These are phyloP conservation scores for Chironomus striatipennis DNA, from an alignment of 1,140 invertebrate genomes.

Conservation along the genomic window DNA sequence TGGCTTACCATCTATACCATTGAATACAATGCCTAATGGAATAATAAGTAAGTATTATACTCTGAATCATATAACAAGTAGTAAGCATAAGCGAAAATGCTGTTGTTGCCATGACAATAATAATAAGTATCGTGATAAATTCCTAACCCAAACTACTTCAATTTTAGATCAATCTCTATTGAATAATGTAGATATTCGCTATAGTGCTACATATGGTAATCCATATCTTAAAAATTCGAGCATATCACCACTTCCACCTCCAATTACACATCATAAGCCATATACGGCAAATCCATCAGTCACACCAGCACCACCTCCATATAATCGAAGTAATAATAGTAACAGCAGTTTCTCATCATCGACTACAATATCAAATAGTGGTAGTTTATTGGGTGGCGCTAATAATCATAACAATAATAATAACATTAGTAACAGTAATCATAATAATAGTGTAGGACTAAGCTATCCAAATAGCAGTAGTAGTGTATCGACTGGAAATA, in stretches of 20 bases:
- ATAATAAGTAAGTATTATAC: slow-evolving; percentile 36
- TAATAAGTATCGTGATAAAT: not conserved
- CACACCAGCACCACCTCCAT: slow-evolving; percentile 68
- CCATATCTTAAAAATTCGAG: slow-evolving; percentile 62
- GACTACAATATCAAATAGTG: slow-evolving; percentile 24
- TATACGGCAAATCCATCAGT: slow-evolving; percentile 62
- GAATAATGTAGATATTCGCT: slow-evolving; percentile 64
- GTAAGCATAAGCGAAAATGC: not conserved
- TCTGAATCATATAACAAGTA: slow-evolving; percentile 26
- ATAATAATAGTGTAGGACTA: slow-evolving; percentile 23
- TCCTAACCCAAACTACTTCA: slow-evolving; percentile 19
- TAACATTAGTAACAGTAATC: not conserved
- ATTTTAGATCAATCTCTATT: slow-evolving; percentile 42
- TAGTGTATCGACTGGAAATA: slow-evolving; percentile 27
- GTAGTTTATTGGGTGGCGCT: not conserved
- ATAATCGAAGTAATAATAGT: slow-evolving; percentile 41
- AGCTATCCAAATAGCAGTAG: slow-evolving; percentile 35
- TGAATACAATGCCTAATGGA: slow-evolving; percentile 33
- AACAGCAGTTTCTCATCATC: slow-evolving; percentile 15
- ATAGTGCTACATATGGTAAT: slow-evolving; percentile 81
- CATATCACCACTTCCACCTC: slow-evolving; percentile 43
- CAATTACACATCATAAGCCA: slow-evolving; percentile 30
- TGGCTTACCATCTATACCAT: slow-evolving; percentile 27
- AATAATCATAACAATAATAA: not conserved
- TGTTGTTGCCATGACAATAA: not conserved